Evolutionary conservation across 2,888 invertebrate genomes (phyloP), one percentile per base, ranked within the genome.

Genomic region (Hofmannophila pseudospretella): DNA sequence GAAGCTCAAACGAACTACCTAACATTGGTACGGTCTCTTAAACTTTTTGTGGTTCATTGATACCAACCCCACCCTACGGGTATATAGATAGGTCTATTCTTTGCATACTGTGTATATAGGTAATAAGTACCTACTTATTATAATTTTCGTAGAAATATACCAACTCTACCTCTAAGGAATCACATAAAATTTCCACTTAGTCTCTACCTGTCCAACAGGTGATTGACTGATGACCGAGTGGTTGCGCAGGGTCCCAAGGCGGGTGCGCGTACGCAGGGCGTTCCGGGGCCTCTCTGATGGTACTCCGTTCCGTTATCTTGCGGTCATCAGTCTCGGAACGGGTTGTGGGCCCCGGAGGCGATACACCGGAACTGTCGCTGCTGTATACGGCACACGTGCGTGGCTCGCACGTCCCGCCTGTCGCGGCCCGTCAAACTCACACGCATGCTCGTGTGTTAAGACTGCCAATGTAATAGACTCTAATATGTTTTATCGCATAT

Each of bases 311-410:
- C 81, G 84, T 84, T 82, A 84, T 67, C 66, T 77, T 76, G 73
- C 81, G 81, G 81, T 81, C 80, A 76, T 76, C 82, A 77, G 74
- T 73, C 76, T 57, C 55, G 54, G 64, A 73, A 69, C 74, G 69
- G 67, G 73, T 67, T 65, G 63, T 56, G 68, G 69, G 66, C 67
- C 67, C 69, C 67, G 60, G 58, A 66, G 71, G 68, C 71, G 67
- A 60, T 62, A 61, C 72, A 69, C 76, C 80, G 79, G 80, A 80
- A 80, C 80, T 76, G 68, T 67, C 67, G 67, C 51, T 45, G 51
- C 60, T 65, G 63, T 70, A 68, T 73, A 12, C 63, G 72, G 71
- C 67, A 58, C 67, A 63, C 61, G 66, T 54, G 60, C 39, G 38
- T 8, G 19, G 10, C 36, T 23, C 33, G 25, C 33, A 8, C 12